Evolutionary conservation across 2,113 vertebrate genomes (phyloP), one percentile per base, ranked within the genome.

Genomic region (Rhagologus leucostigma): DNA sequence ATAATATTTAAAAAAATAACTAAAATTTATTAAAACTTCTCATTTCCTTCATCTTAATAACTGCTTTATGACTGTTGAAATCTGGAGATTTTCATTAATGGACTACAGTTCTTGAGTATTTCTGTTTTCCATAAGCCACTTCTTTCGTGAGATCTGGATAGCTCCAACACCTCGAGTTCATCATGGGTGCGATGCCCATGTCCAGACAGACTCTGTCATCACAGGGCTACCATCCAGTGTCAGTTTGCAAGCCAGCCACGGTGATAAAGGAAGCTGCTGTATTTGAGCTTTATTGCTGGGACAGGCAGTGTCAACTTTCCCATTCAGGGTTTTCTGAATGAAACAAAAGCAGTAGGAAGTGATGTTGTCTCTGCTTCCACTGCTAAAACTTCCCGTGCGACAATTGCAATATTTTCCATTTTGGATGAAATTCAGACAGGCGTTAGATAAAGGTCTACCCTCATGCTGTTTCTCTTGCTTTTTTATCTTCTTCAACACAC

Each of bases 141-240:
- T 64, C 47, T 82, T 70, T 30, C 39, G 60, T 52, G 68, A 27
- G 16, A 39, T 47, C 42, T 75, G 32, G 39, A 4, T 60, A 70
- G n/a, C 18, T 35, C 35, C 37, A 39, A 1, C 3, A 5, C 11
- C 20, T 14, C 0, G 1, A 71, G 22, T 82, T 79, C 39, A 41
- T 15, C 7, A 20, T 2, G 46, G 46, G 20, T 69, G 50, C 0
- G 0, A 7, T 84, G 20, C 32, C 50, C 12, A 0, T 46, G 46
- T 53, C 42, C 39, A 46, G 33, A 30, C 68, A 50, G 13, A 53
- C 46, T 42, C 19, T 74, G 42, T 46, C 46, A 26, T 81, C 50
- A 20, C 73, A 41, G 27, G 24, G 20, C 60, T 24, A 12, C 39
- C 2, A 1, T 22, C 53, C 49, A 6, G 32, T 68, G 49, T 87